phyloP scores from a whole-genome alignment of 1,140 invertebrate genomes.

The Argopecten irradians region DNA sequence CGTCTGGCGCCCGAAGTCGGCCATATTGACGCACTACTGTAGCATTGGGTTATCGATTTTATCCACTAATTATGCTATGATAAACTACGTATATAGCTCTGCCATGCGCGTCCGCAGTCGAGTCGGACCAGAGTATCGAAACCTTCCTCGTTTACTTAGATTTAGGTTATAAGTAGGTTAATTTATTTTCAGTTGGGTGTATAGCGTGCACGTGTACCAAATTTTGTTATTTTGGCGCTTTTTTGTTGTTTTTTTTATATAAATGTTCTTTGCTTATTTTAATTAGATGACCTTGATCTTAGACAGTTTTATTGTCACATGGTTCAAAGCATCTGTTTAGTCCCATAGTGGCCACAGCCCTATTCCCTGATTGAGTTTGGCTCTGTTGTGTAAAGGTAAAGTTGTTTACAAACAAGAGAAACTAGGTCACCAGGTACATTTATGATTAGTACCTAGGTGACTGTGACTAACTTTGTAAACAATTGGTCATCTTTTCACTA shows the following conservation, averaged over 20 bases:
- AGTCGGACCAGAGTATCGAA: not conserved
- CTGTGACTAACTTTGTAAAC: not conserved
- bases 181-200: not conserved
- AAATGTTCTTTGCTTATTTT: not conserved
- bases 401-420: slow-evolving; percentile 14
- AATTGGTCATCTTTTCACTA: too few species aligned
- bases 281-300: too few species aligned
- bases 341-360: too few species aligned
- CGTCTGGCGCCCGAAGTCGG: not conserved
- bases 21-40: not conserved
- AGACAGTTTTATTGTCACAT: not conserved
- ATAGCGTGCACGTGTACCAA: not conserved
- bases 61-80: not conserved
- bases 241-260: not conserved
- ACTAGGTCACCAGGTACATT: not conserved
- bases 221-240: not conserved
- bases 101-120: not conserved
- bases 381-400: not conserved
- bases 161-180: not conserved
- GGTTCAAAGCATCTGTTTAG: not conserved
- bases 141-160: not conserved
- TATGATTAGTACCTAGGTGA: not conserved
- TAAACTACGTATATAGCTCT: not conserved
- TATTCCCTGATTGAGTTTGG: not conserved
- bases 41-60: not conserved